Percentiles rank a stretch among this genome's conserved stretches.
phyloP scores from a whole-genome alignment of 2,888 invertebrate species.

The Polydesmus complanatus region DNA sequence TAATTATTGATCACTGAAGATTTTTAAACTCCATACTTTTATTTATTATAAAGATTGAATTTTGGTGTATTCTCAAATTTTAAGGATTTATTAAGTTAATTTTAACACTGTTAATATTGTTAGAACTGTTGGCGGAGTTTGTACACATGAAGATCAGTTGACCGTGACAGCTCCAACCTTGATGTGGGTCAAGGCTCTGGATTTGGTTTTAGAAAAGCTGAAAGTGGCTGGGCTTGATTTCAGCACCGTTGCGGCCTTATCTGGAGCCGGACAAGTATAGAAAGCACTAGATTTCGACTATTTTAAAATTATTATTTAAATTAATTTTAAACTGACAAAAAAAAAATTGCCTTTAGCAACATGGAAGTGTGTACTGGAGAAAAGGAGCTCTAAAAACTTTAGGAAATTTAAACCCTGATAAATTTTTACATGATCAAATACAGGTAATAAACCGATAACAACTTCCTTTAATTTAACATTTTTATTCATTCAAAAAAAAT shows the following conservation, averaged over 20 bases:
- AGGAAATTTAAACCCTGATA: slow-evolving; percentile 49
- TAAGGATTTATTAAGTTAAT: no score
- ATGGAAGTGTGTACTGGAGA: slow-evolving; percentile 93
- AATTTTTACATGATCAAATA: slow-evolving; percentile 71
- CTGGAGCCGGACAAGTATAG: slow-evolving; percentile 77
- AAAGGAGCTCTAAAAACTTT: slow-evolving; percentile 54
- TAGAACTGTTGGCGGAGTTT: slow-evolving; percentile 47
- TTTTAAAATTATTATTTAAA: neutral
- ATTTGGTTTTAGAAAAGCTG: slow-evolving; percentile 73
- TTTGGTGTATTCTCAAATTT: no score
- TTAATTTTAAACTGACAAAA: neutral
- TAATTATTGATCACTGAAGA: no score
- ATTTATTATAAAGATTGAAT: no score
- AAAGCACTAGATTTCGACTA: neutral
- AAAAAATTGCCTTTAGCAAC: slow-evolving; percentile 63
- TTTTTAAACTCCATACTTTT: no score
- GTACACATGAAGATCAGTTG: slow-evolving; percentile 38
- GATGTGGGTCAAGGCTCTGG: slow-evolving; percentile 92
- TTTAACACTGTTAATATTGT: no score
- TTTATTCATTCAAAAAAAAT: no score
- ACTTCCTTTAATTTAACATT: neutral
- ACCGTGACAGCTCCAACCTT: slow-evolving; percentile 65
- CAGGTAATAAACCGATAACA: slow-evolving; percentile 34
- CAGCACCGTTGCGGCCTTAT: slow-evolving; percentile 62
- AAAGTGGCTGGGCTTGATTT: slow-evolving; percentile 70